Conservation (phyloP, 2,888 invertebrate genomes). For the Tubiluchus corallicola region DNA sequence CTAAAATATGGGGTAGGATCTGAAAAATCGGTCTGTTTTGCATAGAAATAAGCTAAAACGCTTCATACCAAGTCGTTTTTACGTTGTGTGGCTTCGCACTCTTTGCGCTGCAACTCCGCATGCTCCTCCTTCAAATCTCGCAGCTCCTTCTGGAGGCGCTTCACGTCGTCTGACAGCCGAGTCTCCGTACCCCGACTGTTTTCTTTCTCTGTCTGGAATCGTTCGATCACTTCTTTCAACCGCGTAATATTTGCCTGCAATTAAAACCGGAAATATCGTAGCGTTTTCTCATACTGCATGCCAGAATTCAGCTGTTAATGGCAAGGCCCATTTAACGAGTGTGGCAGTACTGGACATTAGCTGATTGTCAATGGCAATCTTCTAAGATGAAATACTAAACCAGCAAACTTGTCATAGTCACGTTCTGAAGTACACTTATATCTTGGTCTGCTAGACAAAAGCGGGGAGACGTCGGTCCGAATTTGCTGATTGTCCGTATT, state of each 20-base stretch:
- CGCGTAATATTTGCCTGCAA: slow-evolving; percentile 40
- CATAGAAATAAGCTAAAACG: background rate
- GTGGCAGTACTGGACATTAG: too few species aligned
- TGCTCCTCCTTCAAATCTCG: slow-evolving; percentile 54
- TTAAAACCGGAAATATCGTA: slow-evolving; percentile 25
- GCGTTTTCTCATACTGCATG: background rate
- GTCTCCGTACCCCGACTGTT: slow-evolving; percentile 49
- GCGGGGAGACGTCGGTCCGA: too few species aligned
- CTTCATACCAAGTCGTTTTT: slow-evolving; percentile 45
- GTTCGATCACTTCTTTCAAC: slow-evolving; percentile 51
- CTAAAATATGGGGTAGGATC: background rate
- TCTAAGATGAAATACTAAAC: too few species aligned
- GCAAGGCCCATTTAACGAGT: too few species aligned
- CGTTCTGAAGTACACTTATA: too few species aligned
- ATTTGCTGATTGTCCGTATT: too few species aligned
- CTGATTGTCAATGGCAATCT: too few species aligned
- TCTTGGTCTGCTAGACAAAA: too few species aligned
- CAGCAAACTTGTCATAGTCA: too few species aligned
- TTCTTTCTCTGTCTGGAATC: slow-evolving; percentile 50
- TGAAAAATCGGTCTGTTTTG: background rate
- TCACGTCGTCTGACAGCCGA: slow-evolving; percentile 52
- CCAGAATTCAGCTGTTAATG: slow-evolving; percentile 5
- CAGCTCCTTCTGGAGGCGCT: slow-evolving; percentile 48
- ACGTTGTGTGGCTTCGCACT: slow-evolving; percentile 52
- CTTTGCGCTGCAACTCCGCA: slow-evolving; percentile 45